Conservation (phyloP, 2,888 invertebrate species). For the Helicoverpa assulta region DNA sequence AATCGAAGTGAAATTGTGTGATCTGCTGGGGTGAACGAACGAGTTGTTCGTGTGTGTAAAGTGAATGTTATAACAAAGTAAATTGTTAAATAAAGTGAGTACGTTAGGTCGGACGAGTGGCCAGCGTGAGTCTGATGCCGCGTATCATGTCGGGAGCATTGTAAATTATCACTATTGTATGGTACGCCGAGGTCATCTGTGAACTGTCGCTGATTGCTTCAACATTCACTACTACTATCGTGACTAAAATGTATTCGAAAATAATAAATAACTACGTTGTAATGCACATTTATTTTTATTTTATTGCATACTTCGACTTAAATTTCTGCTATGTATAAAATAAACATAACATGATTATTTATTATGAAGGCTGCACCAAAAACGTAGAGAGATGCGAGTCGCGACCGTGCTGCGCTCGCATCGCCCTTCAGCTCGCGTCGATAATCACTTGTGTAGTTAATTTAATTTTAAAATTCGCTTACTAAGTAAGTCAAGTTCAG, state of each 20-base stretch:
- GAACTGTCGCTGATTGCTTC: constrained; percentile 58
- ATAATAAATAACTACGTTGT: constrained; percentile 70
- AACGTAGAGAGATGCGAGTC: constrained; percentile 67
- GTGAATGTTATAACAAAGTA: constrained; percentile 55
- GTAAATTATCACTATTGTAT: constrained; percentile 63
- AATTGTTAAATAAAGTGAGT: constrained; percentile 46
- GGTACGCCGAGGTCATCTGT: constrained; percentile 54
- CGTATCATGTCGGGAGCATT: constrained; percentile 63
- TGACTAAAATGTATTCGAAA: constrained; percentile 64
- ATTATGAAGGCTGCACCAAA: constrained; percentile 78
- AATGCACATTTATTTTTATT: constrained; percentile 73
- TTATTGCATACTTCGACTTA: constrained; percentile 73
- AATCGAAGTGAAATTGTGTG: constrained; percentile 82
- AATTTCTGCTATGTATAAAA: constrained; percentile 74
- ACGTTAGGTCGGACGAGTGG: constrained; percentile 30
- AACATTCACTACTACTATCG: constrained; percentile 56
- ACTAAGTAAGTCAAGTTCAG: constrained; percentile 85
- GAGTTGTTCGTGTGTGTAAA: constrained; percentile 67
- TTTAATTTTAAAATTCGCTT: constrained; percentile 87
- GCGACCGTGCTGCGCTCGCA: constrained; percentile 36
- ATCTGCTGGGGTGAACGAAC: constrained; percentile 74
- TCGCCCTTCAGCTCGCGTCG: constrained; percentile 62
- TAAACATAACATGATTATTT: constrained; percentile 74
- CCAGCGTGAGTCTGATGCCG: constrained; percentile 8
- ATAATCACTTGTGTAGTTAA: constrained; percentile 74